phyloP scores from a whole-genome alignment of 2,113 vertebrate species.

The Notothenia coriiceps region DNA sequence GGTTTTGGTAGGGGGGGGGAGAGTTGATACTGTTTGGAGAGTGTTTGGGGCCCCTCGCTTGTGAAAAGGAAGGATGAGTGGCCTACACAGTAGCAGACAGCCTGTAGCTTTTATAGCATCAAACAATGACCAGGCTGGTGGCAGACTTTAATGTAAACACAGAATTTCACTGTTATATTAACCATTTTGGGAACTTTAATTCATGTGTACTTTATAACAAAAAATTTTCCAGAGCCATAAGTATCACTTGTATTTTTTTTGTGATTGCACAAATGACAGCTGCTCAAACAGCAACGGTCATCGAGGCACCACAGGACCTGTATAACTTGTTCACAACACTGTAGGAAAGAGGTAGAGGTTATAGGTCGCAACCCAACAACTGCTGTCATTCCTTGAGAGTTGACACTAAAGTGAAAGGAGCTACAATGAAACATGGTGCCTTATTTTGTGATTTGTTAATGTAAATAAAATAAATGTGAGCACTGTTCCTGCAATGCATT shows the following conservation, averaged over 20 bases:
- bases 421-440: not conserved
- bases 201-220: not conserved
- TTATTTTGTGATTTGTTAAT: not conserved
- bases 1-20: not conserved
- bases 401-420: not conserved
- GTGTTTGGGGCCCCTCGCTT: constrained; percentile 32
- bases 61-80: constrained; percentile 36
- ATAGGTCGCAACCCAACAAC: constrained; percentile 46
- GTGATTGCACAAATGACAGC: constrained; percentile 43
- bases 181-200: not conserved
- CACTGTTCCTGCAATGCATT: too few relatives aligned
- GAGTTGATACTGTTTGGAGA: constrained; percentile 22
- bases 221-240: not conserved
- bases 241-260: constrained; percentile 1
- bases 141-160: constrained; percentile 31
- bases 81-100: constrained; percentile 44
- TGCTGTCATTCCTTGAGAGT: constrained; percentile 10
- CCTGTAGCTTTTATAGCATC: constrained; percentile 18
- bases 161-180: not conserved
- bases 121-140: constrained; percentile 33
- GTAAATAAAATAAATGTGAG: too few relatives aligned
- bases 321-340: constrained; percentile 55
- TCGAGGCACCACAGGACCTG: constrained; percentile 23
- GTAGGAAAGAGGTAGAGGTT: constrained; percentile 23
- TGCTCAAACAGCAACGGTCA: constrained; percentile 61